Percentiles rank a stretch among this genome's conserved stretches.
Conservation (phyloP, 2,888 invertebrate species). For the Labia minor region DNA sequence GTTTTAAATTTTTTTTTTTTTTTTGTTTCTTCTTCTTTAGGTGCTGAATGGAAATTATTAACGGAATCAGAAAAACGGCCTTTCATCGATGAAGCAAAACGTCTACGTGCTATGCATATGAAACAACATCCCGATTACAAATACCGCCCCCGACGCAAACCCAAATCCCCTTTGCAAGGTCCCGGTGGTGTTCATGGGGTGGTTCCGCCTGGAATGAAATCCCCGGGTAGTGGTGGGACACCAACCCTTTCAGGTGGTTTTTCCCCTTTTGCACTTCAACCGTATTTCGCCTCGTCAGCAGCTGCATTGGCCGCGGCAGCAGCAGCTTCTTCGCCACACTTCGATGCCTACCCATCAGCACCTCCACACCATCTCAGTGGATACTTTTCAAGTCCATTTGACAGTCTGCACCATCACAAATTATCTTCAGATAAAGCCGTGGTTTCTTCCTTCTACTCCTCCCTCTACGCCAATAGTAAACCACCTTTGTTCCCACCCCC, state of each 20-base stretch:
- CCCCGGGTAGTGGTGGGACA: constrained; percentile 26
- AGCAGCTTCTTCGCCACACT: constrained; percentile 33
- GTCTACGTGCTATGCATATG: constrained; percentile 77
- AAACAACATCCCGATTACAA: constrained; percentile 87
- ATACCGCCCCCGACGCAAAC: constrained; percentile 75
- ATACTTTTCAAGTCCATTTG: constrained; percentile 42
- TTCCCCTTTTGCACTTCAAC: constrained; percentile 50
- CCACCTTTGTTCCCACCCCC: too few species aligned
- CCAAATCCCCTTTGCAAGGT: constrained; percentile 56
- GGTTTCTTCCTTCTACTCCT: constrained; percentile 57
- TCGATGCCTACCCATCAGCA: too few species aligned
- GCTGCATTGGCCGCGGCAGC: constrained; percentile 50
- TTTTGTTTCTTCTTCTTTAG: constrained; percentile 27
- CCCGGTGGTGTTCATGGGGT: constrained; percentile 38
- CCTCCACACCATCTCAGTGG: too few species aligned
- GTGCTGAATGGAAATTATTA: constrained; percentile 86
- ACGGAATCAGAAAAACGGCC: constrained; percentile 80
- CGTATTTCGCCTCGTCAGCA: constrained; percentile 51
- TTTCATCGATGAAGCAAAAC: constrained; percentile 90
- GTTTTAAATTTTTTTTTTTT: too few species aligned
- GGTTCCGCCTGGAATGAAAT: constrained; percentile 27
- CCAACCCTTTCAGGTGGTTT: constrained; percentile 34
- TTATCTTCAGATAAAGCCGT: constrained; percentile 32
- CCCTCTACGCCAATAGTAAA: constrained; percentile 42
- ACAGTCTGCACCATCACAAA: constrained; percentile 51